Evolutionary conservation across 2,797 vertebrate genomes (phyloP).

Genomic region (Scomberomorus guttatus): DNA sequence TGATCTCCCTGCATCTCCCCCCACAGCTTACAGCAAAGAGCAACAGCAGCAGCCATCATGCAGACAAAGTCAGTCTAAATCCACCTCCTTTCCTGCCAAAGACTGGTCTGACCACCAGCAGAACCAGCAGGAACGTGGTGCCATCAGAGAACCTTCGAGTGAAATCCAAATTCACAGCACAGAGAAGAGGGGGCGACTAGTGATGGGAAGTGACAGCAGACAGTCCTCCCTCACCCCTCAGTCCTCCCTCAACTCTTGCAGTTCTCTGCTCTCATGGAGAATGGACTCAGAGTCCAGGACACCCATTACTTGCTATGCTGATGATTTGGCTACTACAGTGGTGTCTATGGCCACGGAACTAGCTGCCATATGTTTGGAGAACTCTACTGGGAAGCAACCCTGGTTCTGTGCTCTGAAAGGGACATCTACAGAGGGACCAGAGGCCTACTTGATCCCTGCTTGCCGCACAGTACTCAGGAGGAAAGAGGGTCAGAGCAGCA

Average conservation of each 20-base stretch:
- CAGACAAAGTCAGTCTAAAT: conserved; percentile 72
- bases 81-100: conserved; percentile 51
- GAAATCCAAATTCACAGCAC: conserved; percentile 73
- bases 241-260: conserved; percentile 80
- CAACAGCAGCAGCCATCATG: conserved; percentile 57
- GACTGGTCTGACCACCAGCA: conserved; percentile 82
- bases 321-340: conserved; percentile 95
- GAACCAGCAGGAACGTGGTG: conserved; percentile 60
- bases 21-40: conserved; percentile 71
- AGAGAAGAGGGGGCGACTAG: conserved; percentile 70
- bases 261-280: conserved; percentile 82
- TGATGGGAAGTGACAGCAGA: conserved; percentile 78
- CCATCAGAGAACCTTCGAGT: conserved; percentile 75
- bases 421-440: conserved; percentile 81
- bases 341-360: conserved; percentile 99
- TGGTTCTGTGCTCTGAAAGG: conserved; percentile 98
- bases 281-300: conserved; percentile 86
- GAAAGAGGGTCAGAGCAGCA: conserved; percentile 88
- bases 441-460: conserved; percentile 87
- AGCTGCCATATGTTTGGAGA: conserved; percentile 97
- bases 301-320: conserved; percentile 93
- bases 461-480: conserved; percentile 90
- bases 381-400: conserved; percentile 96
- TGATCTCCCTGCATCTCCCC: conserved; percentile 52
- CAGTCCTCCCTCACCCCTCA: conserved; percentile 82